Evolutionary conservation across 2,888 invertebrate species (phyloP).

Genomic region (Ectemnius continuus): DNA sequence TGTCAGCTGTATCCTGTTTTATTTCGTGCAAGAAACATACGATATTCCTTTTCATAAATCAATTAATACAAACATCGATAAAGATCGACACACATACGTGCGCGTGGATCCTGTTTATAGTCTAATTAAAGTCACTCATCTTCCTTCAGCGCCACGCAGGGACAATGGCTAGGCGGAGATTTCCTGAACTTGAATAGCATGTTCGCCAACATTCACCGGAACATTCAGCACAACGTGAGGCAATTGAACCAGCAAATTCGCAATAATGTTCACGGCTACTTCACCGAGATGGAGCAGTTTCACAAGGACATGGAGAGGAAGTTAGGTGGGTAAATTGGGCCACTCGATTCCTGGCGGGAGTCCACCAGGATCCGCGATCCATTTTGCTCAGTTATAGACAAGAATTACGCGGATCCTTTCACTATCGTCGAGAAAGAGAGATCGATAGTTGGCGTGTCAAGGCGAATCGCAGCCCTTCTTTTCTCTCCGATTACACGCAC

Average conservation of each 20-base stretch:
- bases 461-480: slow-evolving; percentile 4
- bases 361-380: no score
- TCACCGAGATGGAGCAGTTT: slow-evolving; percentile 39
- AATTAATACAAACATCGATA: no score
- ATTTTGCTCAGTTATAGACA: neutral
- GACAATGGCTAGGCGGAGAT: neutral
- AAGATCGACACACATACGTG: no score
- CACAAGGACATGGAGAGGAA: slow-evolving; percentile 17
- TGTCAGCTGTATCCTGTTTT: no score
- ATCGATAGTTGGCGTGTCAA: slow-evolving; percentile 21
- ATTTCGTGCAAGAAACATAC: no score
- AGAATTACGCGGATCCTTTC: slow-evolving; percentile 24
- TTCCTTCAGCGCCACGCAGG: neutral
- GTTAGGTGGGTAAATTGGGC: slow-evolving; percentile 7
- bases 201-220: slow-evolving; percentile 26
- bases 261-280: slow-evolving; percentile 33
- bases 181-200: slow-evolving; percentile 38
- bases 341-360: no score
- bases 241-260: slow-evolving; percentile 48
- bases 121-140: no score
- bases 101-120: no score
- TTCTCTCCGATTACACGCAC: neutral
- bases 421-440: slow-evolving; percentile 16
- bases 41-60: no score
- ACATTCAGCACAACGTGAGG: slow-evolving; percentile 52